A percentile compares a stretch with the other conserved stretches of the same genome.
phyloP scores from a whole-genome alignment of 2,797 vertebrate species.

The Pipistrellus pygmaeus region DNA sequence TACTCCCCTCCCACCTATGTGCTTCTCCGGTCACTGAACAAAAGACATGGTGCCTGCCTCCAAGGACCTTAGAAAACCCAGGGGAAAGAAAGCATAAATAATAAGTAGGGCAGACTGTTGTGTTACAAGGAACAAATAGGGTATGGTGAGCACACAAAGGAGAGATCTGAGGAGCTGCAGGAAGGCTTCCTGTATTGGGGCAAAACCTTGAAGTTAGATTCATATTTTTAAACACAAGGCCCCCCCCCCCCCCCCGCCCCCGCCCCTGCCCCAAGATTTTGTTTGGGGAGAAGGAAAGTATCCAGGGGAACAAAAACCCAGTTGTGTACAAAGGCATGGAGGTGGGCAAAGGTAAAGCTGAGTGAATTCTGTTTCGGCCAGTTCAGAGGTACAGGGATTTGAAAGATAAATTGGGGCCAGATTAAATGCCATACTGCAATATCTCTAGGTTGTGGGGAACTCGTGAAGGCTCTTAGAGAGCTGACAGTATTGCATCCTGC shows the following conservation, averaged over 20 bases:
- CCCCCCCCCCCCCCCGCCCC: neutral
- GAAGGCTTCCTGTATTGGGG: neutral
- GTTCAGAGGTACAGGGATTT: neutral
- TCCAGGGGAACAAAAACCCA: neutral
- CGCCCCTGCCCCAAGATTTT: neutral
- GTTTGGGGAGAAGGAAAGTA: conserved; percentile 57
- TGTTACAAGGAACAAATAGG: neutral
- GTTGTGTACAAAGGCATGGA: neutral
- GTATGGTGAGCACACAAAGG: neutral
- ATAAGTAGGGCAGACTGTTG: conserved; percentile 60
- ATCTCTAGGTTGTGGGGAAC: neutral
- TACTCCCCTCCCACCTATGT: neutral
- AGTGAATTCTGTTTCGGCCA: neutral
- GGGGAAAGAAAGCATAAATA: conserved; percentile 33
- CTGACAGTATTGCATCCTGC: neutral
- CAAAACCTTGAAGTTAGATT: conserved; percentile 46
- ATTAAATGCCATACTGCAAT: neutral
- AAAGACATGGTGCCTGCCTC: conserved; percentile 18
- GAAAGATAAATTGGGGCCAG: neutral
- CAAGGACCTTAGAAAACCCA: neutral
- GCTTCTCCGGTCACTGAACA: conserved; percentile 25
- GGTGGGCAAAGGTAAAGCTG: neutral
- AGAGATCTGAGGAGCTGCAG: conserved; percentile 20
- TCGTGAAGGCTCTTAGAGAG: conserved; percentile 3
- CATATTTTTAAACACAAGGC: conserved; percentile 45